Evolutionary conservation across 2,888 invertebrate genomes (phyloP).

Genomic region (Agrotis clavis): DNA sequence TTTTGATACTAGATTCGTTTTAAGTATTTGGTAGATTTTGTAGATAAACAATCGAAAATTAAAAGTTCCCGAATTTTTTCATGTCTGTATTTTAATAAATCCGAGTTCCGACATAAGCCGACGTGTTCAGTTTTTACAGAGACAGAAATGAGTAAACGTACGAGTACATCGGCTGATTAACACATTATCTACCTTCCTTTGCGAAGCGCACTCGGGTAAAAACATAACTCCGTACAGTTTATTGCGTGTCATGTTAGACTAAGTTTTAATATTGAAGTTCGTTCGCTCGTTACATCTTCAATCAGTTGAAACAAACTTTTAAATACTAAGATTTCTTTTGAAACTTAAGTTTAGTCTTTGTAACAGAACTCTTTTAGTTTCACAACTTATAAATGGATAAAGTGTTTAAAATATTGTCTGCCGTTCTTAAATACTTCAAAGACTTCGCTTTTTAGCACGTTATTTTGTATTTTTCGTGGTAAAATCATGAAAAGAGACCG

Average conservation of each 20-base stretch:
- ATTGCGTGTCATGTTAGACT: slow-evolving; percentile 2
- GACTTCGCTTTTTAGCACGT: not conserved
- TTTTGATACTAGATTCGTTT: too few species aligned
- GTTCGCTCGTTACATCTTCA: slow-evolving; percentile 11
- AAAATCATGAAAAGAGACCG: too few species aligned
- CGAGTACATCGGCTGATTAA: too few species aligned
- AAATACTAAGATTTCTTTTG: slow-evolving; percentile 12
- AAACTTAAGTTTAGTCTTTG: slow-evolving; percentile 24
- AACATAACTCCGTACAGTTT: not conserved
- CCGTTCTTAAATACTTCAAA: not conserved
- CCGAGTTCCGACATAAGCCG: too few species aligned
- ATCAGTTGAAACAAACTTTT: slow-evolving; percentile 17
- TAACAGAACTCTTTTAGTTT: slow-evolving; percentile 22
- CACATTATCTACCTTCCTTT: too few species aligned
- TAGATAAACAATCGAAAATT: too few species aligned
- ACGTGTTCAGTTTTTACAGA: too few species aligned
- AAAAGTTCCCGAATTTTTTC: too few species aligned
- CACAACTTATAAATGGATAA: not conserved
- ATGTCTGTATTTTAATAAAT: too few species aligned
- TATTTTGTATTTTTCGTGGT: too few species aligned
- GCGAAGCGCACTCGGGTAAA: not conserved
- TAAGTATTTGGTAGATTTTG: too few species aligned
- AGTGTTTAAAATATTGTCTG: not conserved
- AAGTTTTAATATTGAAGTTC: slow-evolving; percentile 32
- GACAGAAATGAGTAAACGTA: too few species aligned